These are phyloP conservation scores for Napeogenes inachia DNA, from an alignment of 2,888 invertebrate genomes.

Conservation along the genomic window DNA sequence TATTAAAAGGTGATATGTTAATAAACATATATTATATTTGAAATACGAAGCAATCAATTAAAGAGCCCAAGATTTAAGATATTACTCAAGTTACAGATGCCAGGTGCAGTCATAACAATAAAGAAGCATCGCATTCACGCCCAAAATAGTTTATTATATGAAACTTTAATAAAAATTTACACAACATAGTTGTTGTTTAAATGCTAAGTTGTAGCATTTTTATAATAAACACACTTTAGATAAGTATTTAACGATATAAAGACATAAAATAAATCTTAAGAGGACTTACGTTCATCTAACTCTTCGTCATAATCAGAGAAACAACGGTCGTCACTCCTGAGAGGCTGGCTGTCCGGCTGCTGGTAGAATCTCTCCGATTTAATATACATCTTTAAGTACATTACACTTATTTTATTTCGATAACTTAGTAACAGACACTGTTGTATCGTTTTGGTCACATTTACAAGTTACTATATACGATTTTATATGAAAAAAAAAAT, in stretches of 20 bases:
- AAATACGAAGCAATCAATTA: no score
- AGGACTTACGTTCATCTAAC: conserved; percentile 61
- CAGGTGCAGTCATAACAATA: neutral
- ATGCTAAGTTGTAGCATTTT: no score
- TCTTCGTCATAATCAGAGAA: conserved; percentile 69
- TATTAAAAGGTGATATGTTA: no score
- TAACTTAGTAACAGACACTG: conserved; percentile 2
- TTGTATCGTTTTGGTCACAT: neutral
- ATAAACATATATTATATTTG: no score
- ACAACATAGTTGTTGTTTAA: no score
- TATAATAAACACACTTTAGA: no score
- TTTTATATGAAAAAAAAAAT: no score
- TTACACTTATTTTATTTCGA: conserved; percentile 38
- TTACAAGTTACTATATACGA: no score
- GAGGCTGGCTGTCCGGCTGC: conserved; percentile 56
- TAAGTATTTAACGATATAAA: no score
- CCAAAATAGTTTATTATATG: conserved; percentile 1
- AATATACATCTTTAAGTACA: conserved; percentile 72
- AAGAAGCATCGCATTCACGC: neutral
- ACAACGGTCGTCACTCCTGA: conserved; percentile 56
- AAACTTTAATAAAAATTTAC: neutral
- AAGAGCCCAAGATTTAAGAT: no score
- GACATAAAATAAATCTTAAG: neutral
- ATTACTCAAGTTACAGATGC: neutral
- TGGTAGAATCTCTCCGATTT: conserved; percentile 70